Base-by-base conservation (phyloP, 2,113 vertebrate genomes). In the Gila orcuttii region DNA sequence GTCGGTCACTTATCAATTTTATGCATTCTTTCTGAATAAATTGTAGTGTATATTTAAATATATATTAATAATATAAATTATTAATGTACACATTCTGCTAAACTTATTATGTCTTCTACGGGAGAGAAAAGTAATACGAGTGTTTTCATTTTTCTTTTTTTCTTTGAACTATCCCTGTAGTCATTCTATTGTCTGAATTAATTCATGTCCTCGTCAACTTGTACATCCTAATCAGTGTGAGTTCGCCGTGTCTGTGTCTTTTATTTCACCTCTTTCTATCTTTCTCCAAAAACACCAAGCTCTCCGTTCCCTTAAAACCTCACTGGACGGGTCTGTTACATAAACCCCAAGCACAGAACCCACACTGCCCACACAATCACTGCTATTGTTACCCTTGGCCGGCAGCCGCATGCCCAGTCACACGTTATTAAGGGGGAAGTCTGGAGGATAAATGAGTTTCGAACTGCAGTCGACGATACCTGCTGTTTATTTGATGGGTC, bases 401-500 rank as follows among this genome's bases (percentile, higher is more conserved):
- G 6, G 47, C 84, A 83, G 73, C 71, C 85, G 28, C 39, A 64
- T 87, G 73, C 79, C 86, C 10, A 68, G 81, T 90, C 82, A 88
- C 85, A 80, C 50, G 17, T 88, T 64, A 89, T 88, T 81, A 89
- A 84, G n/a, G 19, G 47, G 45, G 10, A 73, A 88, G 84, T 84
- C 52, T 84, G 25, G 62, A 47, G 42, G 42, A 82, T 66, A 86
- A 69, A 71, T 45, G 21, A 85, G 60, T 47, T 68, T 45, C 39
- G 71, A 71, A 60, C 83, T 17, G n/a, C 84, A 76, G 60, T 82
- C 36, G 10, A 59, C 55, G 64, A n/a, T 86, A 89, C 86, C 89
- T 85, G 88, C 90, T 59, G 50, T 83, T 87, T 89, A 87, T 90
- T 88, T 89, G 81, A 87, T 17, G 57, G 39, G 25, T 69, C 59